Conservation (phyloP, 1,140 invertebrate genomes). For the Maniola jurtina region DNA sequence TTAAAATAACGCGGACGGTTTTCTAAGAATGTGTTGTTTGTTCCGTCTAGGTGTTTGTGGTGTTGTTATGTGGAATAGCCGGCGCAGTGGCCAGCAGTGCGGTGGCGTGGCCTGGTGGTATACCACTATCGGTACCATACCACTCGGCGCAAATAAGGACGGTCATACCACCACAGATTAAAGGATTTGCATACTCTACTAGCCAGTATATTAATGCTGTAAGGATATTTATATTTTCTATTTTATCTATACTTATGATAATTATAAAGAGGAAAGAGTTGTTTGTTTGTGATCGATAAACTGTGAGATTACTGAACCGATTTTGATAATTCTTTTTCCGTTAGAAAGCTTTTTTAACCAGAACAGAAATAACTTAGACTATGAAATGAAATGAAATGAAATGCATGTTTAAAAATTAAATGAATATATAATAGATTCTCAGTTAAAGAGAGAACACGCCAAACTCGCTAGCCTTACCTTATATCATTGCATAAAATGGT, state of each 20-base stretch:
- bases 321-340: too few relatives aligned
- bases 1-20: not conserved
- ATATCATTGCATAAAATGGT: too few relatives aligned
- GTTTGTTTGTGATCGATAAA: too few relatives aligned
- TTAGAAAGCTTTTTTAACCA: too few relatives aligned
- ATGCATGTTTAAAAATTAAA: too few relatives aligned
- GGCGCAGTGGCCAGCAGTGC: constrained; percentile 35
- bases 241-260: not conserved
- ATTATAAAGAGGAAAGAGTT: too few relatives aligned
- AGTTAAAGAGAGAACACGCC: too few relatives aligned
- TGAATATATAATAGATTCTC: too few relatives aligned
- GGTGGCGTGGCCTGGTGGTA: constrained; percentile 54
- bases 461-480: too few relatives aligned
- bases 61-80: constrained; percentile 44
- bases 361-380: too few relatives aligned
- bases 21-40: not conserved
- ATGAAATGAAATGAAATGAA: too few relatives aligned
- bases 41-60: constrained; percentile 41
- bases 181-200: constrained; percentile 56
- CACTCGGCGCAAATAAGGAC: constrained; percentile 34
- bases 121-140: constrained; percentile 27
- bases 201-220: constrained; percentile 64
- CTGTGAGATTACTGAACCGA: too few relatives aligned
- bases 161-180: constrained; percentile 44
- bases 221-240: constrained; percentile 25